Percentiles rank a stretch among this genome's conserved stretches.
Conservation (phyloP, 2,888 invertebrate species). For the Allolobophora icterica region DNA sequence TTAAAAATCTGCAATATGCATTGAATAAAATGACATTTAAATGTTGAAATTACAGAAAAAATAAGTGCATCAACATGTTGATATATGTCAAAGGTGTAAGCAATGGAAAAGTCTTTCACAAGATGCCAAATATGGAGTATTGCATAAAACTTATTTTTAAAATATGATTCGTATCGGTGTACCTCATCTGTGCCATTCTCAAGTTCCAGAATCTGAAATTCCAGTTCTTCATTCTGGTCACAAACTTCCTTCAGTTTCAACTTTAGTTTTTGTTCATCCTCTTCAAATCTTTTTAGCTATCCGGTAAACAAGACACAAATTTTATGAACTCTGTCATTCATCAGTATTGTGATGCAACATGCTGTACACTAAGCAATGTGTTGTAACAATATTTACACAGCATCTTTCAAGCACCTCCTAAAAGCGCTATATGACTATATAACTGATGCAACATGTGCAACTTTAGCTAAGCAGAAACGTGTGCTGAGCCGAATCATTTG, state of each 20-base stretch:
- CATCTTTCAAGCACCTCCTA: no score
- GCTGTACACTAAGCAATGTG: no score
- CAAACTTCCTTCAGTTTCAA: not conserved
- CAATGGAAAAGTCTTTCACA: not conserved
- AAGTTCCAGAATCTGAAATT: conserved; percentile 11
- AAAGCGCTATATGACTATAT: no score
- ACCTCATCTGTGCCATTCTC: not conserved
- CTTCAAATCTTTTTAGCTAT: not conserved
- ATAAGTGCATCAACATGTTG: not conserved
- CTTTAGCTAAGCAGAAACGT: no score
- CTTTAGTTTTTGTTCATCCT: not conserved
- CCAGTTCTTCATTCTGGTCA: conserved; percentile 7
- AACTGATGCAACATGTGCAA: no score
- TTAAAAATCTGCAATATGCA: not conserved
- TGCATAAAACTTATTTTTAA: not conserved
- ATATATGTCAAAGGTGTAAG: not conserved
- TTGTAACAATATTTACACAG: no score
- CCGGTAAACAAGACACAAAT: not conserved
- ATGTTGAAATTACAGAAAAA: no score
- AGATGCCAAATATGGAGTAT: not conserved
- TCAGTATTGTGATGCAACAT: no score
- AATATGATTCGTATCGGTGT: not conserved
- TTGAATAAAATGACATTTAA: not conserved
- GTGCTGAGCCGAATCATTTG: no score
- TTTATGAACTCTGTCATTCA: not conserved